Evolutionary conservation across 2,888 invertebrate species (phyloP), one percentile per base, ranked within the genome.

Genomic region (Dexiosoma caninum): DNA sequence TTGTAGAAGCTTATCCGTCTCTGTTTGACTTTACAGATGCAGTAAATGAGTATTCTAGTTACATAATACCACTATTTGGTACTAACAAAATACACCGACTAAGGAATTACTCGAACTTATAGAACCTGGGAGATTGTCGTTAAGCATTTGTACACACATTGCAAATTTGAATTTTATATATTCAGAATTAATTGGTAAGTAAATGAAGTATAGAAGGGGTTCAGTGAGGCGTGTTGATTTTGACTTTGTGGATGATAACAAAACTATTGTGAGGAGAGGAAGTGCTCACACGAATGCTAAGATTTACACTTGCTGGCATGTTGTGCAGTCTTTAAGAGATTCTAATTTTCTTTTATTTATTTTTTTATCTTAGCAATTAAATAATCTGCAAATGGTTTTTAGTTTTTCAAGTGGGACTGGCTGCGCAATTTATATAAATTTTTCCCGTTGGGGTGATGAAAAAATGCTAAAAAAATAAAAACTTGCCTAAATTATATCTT

Each of bases 141-240:
- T n/a, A n/a, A 16, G 30, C 23, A 49, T 8, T 37, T 2, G 4
- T 23, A 30, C 7, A 2, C 8, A 10, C 19, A 59, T 35, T 21
- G 12, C 27, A 27, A 5, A 27, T 6, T 3, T 21, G 12, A 3
- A 30, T n/a, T 19, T 27, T 57, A 64, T 40, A 64, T 57, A 53
- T 59, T 32, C 57, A 66, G 55, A 44, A 78, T 66, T 72, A 55
- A 67, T 60, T 72, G 30, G 14, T 59, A 53, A 44, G 60, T 53
- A 60, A 67, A 46, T 67, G 71, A 70, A 46, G 49, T 64, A 23
- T 64, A 49, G 32, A 8, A 66, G 53, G n/a, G 64, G 32, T 6
- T 46, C 46, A 23, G 40, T 23, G 3, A 27, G 16, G 32, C 19
- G 23, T 55, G 51, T 8, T 2, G 3, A 40, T 40, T 42, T 30